These are phyloP conservation scores for Glomeris maerens DNA, from an alignment of 1,140 invertebrate species.

Conservation along the genomic window DNA sequence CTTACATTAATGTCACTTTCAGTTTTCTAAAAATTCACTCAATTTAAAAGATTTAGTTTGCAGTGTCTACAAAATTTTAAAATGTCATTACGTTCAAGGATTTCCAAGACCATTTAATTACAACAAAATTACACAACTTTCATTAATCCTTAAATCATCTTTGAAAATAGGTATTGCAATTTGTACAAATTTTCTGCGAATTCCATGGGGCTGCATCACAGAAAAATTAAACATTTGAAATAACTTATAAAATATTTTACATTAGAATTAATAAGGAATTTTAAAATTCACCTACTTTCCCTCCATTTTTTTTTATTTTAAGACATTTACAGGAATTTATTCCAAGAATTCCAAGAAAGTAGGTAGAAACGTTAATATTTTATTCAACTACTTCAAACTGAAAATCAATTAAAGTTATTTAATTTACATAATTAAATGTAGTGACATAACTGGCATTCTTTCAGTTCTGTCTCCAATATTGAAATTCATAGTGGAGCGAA, in stretches of 20 bases:
- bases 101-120: background rate
- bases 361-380: too few relatives aligned
- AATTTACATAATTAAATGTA: slow-evolving; percentile 18
- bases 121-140: background rate
- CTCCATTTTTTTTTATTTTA: too few relatives aligned
- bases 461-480: slow-evolving; percentile 86
- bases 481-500: slow-evolving; percentile 90
- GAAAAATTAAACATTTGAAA: too few relatives aligned
- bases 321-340: too few relatives aligned
- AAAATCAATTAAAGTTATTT: slow-evolving; percentile 1
- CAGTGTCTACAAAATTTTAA: background rate
- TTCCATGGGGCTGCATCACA: too few relatives aligned
- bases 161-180: too few relatives aligned
- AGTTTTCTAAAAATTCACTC: background rate
- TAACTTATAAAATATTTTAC: too few relatives aligned
- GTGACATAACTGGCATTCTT: slow-evolving; percentile 84
- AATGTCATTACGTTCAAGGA: background rate
- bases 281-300: too few relatives aligned
- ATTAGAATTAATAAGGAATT: too few relatives aligned
- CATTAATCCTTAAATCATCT: background rate
- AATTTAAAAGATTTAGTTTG: slow-evolving; percentile 4
- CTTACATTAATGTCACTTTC: slow-evolving; percentile 1
- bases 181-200: too few relatives aligned
- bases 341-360: too few relatives aligned
- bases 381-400: slow-evolving; percentile 11